These are phyloP conservation scores for Tanytarsus gracilentus DNA, from an alignment of 2,888 invertebrate species.

Conservation along the genomic window DNA sequence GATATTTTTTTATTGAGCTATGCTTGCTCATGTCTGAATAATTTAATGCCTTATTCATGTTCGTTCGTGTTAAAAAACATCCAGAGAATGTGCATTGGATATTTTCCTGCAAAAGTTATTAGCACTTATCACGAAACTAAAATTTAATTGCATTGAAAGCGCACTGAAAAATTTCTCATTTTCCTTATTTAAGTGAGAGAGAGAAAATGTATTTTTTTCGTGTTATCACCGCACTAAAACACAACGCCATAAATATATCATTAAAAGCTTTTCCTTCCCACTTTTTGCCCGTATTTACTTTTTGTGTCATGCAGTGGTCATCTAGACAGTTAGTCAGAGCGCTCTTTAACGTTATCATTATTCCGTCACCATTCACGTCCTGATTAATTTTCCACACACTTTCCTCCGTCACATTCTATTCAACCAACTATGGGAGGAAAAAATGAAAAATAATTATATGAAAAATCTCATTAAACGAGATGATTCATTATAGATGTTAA, in stretches of 20 bases:
- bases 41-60: background rate
- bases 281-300: background rate
- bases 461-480: conserved; percentile 12
- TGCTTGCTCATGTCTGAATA: background rate
- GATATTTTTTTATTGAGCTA: background rate
- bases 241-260: conserved; percentile 4
- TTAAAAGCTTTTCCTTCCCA: conserved; percentile 2
- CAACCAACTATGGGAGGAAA: background rate
- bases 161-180: background rate
- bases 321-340: background rate
- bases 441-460: conserved; percentile 15
- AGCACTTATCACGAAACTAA: conserved; percentile 2
- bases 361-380: background rate
- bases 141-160: conserved; percentile 9
- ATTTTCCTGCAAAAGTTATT: background rate
- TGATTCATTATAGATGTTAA: conserved; percentile 14
- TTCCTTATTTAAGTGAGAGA: background rate
- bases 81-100: background rate
- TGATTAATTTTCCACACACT: conserved; percentile 12
- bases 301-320: background rate
- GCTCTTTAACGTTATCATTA: background rate
- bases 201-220: background rate
- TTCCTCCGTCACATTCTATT: background rate
- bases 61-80: background rate
- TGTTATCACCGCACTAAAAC: conserved; percentile 10